A percentile compares a stretch with the other conserved stretches of the same genome.
Conservation (phyloP, 2,797 vertebrate genomes). For the Podarcis siculus region DNA sequence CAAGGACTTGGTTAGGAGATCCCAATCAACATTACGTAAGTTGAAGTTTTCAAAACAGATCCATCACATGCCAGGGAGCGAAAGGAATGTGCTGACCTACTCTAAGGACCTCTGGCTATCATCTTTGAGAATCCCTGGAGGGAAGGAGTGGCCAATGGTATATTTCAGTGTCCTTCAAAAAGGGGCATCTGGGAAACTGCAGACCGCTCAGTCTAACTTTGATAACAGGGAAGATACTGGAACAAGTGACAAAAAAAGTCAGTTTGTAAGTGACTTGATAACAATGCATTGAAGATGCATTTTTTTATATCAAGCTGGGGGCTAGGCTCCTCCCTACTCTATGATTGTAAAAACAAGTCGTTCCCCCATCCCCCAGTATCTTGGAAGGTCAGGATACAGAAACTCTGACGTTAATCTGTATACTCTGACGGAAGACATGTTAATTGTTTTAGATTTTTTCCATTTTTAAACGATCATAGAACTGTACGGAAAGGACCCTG, state of each 20-base stretch:
- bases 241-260: not conserved
- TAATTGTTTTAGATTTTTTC: not conserved
- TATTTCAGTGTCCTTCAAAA: not conserved
- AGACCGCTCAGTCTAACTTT: not conserved
- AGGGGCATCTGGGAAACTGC: not conserved
- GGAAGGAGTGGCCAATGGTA: too few relatives aligned
- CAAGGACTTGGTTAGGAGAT: not conserved
- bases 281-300: not conserved
- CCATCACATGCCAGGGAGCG: not conserved
- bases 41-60: not conserved
- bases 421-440: not conserved
- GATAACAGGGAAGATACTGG: not conserved
- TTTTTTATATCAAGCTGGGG: not conserved
- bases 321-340: not conserved
- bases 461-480: not conserved
- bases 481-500: too few relatives aligned
- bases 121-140: not conserved
- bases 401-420: not conserved
- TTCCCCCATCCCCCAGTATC: not conserved
- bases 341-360: not conserved
- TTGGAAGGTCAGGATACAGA: not conserved
- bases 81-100: not conserved
- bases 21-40: not conserved
- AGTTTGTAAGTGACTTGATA: not conserved
- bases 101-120: not conserved